These are phyloP conservation scores for Psettodes erumei DNA, from an alignment of 2,113 vertebrate species.

Conservation along the genomic window DNA sequence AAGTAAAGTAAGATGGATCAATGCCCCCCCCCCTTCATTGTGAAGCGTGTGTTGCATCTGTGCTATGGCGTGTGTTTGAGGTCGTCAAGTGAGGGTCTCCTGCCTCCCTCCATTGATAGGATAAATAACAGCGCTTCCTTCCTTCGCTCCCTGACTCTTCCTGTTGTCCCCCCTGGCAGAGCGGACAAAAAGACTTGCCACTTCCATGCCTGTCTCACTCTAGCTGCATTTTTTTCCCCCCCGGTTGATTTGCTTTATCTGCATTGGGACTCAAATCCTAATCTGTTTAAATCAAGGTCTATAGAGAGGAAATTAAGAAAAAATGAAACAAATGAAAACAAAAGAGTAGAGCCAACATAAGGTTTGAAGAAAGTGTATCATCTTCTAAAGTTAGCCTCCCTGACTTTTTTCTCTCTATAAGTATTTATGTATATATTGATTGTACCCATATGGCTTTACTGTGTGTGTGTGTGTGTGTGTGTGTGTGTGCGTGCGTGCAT, in stretches of 20 bases:
- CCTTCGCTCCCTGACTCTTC: conserved; percentile 56
- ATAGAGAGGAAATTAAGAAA: not conserved
- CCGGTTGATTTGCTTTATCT: not conserved
- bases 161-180: conserved; percentile 55
- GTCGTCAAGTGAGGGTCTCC: conserved; percentile 47
- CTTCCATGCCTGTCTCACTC: conserved; percentile 26
- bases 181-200: conserved; percentile 24
- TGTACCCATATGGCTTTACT: conserved; percentile 48
- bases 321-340: not conserved
- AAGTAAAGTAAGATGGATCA: conserved; percentile 45
- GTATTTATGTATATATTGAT: conserved; percentile 36
- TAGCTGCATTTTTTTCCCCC: not conserved
- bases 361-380: conserved; percentile 1
- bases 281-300: not conserved
- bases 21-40: conserved; percentile 22
- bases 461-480: conserved; percentile 23
- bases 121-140: conserved; percentile 70
- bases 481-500: conserved; percentile 41
- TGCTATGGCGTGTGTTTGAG: conserved; percentile 26
- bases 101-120: conserved; percentile 64
- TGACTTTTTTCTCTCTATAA: not conserved
- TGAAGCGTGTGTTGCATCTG: conserved; percentile 3
- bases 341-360: not conserved
- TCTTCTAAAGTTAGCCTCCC: no score
- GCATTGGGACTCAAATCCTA: not conserved